A percentile compares a stretch with the other conserved stretches of the same genome.
These are phyloP conservation scores for Proctacanthus coquilletti DNA, from an alignment of 1,140 invertebrate species.

Conservation along the genomic window DNA sequence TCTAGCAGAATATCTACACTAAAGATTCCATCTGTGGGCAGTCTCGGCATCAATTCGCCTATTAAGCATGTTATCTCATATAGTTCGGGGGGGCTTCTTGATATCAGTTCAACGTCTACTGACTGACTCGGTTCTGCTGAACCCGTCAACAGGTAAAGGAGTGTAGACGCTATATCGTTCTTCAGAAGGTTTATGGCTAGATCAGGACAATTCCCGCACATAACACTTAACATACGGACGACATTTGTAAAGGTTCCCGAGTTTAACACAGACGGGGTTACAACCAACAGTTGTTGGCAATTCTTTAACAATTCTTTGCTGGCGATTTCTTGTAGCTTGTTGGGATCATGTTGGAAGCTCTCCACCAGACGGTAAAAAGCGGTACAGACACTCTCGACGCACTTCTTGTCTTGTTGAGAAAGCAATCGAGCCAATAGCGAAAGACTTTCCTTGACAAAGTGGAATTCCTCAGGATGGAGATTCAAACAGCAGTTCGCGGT, in stretches of 20 bases:
- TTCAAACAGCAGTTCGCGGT: constrained; percentile 96
- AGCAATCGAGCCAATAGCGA: constrained; percentile 67
- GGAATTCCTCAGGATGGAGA: constrained; percentile 83
- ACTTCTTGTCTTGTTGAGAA: constrained; percentile 93
- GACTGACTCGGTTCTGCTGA: constrained; percentile 40
- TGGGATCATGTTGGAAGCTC: constrained; percentile 85
- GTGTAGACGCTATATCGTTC: constrained; percentile 88
- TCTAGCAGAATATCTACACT: constrained; percentile 75
- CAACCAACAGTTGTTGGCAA: constrained; percentile 81
- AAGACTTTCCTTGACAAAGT: constrained; percentile 77
- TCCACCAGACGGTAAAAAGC: constrained; percentile 93
- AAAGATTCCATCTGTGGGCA: constrained; percentile 90
- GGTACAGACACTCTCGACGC: constrained; percentile 90
- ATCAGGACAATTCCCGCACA: constrained; percentile 88
- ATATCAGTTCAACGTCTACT: constrained; percentile 63
- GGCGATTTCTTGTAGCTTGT: constrained; percentile 86
- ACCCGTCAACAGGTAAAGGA: constrained; percentile 81
- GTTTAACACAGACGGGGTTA: constrained; percentile 82
- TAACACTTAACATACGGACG: constrained; percentile 83
- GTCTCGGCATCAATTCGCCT: constrained; percentile 85
- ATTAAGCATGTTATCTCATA: constrained; percentile 94
- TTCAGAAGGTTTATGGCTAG: constrained; percentile 78
- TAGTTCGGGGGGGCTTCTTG: constrained; percentile 83
- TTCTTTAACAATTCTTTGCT: constrained; percentile 83
- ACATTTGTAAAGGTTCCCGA: constrained; percentile 92